Conservation (phyloP, 2,797 vertebrate genomes). For the Decapterus maruadsi region DNA sequence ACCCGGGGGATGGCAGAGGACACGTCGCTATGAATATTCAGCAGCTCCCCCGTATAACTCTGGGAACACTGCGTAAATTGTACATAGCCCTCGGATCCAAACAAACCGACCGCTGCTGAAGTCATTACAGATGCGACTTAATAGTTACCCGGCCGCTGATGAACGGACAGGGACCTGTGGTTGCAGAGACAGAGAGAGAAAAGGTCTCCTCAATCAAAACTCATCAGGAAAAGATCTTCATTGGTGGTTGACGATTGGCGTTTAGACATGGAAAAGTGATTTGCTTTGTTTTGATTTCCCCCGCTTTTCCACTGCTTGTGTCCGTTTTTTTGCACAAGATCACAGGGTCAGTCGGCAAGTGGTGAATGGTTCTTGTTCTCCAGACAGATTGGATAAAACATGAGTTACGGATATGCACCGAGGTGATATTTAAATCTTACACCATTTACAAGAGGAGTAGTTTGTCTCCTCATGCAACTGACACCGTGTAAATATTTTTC, state of each 20-base stretch:
- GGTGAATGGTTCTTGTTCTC: constrained; percentile 31
- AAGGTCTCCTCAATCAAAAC: constrained; percentile 45
- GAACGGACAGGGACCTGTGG: constrained; percentile 55
- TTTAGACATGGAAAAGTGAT: constrained; percentile 62
- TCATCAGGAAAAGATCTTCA: constrained; percentile 45
- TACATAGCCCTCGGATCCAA: constrained; percentile 64
- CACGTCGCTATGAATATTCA: constrained; percentile 77
- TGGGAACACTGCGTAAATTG: constrained; percentile 65
- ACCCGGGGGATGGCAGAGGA: constrained; percentile 58
- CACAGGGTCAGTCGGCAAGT: constrained; percentile 34
- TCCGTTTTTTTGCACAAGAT: constrained; percentile 34
- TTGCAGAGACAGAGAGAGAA: constrained; percentile 41
- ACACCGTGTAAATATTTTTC: constrained; percentile 22
- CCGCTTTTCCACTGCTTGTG: constrained; percentile 18
- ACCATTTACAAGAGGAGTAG: constrained; percentile 3
- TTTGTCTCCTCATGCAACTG: constrained; percentile 6
- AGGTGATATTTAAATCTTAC: constrained; percentile 19
- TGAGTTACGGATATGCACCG: constrained; percentile 31
- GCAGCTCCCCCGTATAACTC: constrained; percentile 56
- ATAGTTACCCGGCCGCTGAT: constrained; percentile 58
- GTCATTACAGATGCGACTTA: constrained; percentile 65
- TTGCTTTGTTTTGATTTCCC: constrained; percentile 45
- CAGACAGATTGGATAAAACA: constrained; percentile 54
- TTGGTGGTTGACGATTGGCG: constrained; percentile 6
- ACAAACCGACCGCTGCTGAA: constrained; percentile 67